These are phyloP conservation scores for Tribolium castaneum DNA, from an alignment of 1,140 invertebrate genomes.

Conservation along the genomic window DNA sequence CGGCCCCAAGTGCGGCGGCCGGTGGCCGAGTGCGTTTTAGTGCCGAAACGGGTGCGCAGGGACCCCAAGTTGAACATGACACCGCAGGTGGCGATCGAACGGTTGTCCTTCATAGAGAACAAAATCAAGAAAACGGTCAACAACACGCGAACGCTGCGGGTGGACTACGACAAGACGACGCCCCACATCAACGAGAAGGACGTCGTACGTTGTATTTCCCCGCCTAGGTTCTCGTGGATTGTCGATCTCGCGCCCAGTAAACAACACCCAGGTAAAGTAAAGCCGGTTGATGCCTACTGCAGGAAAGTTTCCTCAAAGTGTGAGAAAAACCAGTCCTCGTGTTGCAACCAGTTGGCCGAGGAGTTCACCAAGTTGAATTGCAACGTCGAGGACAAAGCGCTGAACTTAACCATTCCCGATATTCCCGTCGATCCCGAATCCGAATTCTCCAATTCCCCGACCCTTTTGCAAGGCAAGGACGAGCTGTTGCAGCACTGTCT, in stretches of 20 bases:
- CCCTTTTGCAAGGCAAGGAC: conserved; percentile 18
- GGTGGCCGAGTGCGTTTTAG: background rate
- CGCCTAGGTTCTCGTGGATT: conserved; percentile 9
- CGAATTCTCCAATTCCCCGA: conserved; percentile 45
- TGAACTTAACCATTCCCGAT: conserved; percentile 17
- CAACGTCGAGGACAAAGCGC: conserved; percentile 29
- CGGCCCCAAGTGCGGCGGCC: background rate
- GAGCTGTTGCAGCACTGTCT: conserved; percentile 21
- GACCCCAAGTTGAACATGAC: conserved; percentile 14
- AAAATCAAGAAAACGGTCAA: conserved; percentile 29
- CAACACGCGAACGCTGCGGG: background rate
- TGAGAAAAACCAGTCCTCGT: conserved; percentile 1
- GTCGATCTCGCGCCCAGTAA: background rate
- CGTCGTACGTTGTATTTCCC: conserved; percentile 17
- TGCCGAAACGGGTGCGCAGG: background rate
- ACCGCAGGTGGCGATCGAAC: conserved; percentile 5
- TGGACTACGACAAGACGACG: conserved; percentile 44
- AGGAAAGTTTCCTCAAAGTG: background rate
- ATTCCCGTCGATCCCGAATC: background rate
- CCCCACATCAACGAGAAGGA: conserved; percentile 30
- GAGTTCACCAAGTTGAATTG: conserved; percentile 15
- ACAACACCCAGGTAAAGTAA: conserved; percentile 14
- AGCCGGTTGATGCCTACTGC: background rate
- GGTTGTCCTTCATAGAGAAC: background rate
- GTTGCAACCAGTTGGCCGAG: conserved; percentile 9